Conservation (phyloP, 2,888 invertebrate genomes). For the Arenicola marina region DNA sequence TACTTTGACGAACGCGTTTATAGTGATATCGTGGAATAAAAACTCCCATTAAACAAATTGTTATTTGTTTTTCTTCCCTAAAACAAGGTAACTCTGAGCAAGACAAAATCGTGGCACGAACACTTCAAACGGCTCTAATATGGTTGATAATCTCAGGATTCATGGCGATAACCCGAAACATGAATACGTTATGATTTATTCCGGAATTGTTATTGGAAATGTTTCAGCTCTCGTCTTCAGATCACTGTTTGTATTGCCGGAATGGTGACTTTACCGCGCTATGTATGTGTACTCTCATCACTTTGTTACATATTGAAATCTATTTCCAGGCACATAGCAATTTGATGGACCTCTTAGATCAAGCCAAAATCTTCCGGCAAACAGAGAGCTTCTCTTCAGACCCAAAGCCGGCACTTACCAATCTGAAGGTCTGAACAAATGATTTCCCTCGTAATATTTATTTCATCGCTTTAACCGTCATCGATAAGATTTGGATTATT, state of each 20-base stretch:
- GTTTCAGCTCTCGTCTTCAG: neutral
- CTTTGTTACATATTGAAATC: conserved; percentile 5
- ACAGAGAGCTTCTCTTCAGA: conserved; percentile 92
- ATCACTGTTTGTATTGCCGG: neutral
- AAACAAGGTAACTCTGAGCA: no score
- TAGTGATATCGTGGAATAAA: no score
- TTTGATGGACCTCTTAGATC: conserved; percentile 83
- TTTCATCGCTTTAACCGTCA: no score
- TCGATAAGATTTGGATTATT: no score
- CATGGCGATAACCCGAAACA: no score
- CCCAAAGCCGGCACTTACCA: conserved; percentile 52
- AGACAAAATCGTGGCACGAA: no score
- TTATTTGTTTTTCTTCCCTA: no score
- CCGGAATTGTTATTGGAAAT: neutral
- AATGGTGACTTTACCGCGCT: neutral
- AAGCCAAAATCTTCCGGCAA: conserved; percentile 75
- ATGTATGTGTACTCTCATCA: neutral
- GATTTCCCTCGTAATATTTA: no score
- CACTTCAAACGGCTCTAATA: no score
- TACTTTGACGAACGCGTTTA: no score
- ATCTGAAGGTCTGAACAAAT: conserved; percentile 51
- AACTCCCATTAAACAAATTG: no score
- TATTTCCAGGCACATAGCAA: conserved; percentile 78
- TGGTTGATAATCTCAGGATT: no score
- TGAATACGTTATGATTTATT: neutral